Conservation (phyloP, 2,113 vertebrate genomes). For the Theristicus caerulescens region DNA sequence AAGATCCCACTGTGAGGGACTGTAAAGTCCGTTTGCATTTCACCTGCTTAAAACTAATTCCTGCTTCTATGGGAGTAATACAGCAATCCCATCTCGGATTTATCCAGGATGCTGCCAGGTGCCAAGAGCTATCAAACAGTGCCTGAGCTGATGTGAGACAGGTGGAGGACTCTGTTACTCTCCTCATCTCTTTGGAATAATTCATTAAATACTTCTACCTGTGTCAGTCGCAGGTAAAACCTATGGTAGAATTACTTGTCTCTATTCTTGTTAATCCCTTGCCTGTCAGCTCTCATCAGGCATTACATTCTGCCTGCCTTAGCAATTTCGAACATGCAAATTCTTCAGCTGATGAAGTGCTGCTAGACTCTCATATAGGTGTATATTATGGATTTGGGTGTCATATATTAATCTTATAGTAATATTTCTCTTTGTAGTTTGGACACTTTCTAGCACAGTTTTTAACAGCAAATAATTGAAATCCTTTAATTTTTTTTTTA, state of each 20-base stretch:
- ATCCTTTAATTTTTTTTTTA: not conserved
- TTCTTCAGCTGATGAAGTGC: not conserved
- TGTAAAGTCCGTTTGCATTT: slow-evolving; percentile 43
- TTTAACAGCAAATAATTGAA: not conserved
- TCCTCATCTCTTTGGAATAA: slow-evolving; percentile 4
- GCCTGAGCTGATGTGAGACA: not conserved
- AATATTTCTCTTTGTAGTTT: slow-evolving; percentile 14
- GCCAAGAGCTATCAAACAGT: slow-evolving; percentile 17
- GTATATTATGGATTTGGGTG: not conserved
- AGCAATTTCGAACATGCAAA: slow-evolving; percentile 27
- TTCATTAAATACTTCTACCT: slow-evolving; percentile 45
- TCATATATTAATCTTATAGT: not conserved
- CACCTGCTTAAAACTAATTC: slow-evolving; percentile 25
- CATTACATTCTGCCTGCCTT: slow-evolving; percentile 31
- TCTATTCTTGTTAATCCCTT: slow-evolving; percentile 49
- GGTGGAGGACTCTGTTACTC: slow-evolving; percentile 22
- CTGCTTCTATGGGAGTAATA: not conserved
- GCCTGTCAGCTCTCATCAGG: slow-evolving; percentile 62
- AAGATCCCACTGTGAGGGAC: not conserved
- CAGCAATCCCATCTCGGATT: not conserved
- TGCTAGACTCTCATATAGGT: not conserved
- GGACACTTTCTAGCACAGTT: not conserved
- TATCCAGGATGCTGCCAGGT: not conserved
- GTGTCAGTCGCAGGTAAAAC: slow-evolving; percentile 46
- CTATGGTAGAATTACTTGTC: not conserved